These are phyloP conservation scores for Orius insidiosus DNA, from an alignment of 1,140 invertebrate genomes.

Conservation along the genomic window DNA sequence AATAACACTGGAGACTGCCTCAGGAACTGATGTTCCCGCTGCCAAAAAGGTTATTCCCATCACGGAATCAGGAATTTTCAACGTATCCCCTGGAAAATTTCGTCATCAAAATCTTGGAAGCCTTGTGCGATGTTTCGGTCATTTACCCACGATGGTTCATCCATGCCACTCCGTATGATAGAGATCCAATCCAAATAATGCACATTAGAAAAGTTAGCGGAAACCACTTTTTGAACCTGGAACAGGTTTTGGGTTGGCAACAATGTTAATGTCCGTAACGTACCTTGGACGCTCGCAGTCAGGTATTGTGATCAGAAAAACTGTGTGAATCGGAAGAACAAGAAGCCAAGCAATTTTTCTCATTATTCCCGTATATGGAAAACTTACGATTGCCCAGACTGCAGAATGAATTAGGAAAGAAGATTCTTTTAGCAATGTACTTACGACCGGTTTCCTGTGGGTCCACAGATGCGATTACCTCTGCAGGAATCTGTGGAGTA, in stretches of 20 bases:
- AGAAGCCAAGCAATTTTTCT: constrained; percentile 61
- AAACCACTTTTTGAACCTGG: too few species aligned
- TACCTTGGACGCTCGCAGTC: constrained; percentile 59
- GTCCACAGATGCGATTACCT: neutral
- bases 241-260: too few species aligned
- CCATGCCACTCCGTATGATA: constrained; percentile 51
- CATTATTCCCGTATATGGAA: constrained; percentile 33
- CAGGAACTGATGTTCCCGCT: constrained; percentile 69
- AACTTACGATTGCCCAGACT: constrained; percentile 20
- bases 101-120: neutral
- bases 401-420: constrained; percentile 21
- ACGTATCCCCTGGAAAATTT: constrained; percentile 35
- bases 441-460: neutral
- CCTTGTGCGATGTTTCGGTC: too few species aligned
- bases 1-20: constrained; percentile 63
- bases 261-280: neutral
- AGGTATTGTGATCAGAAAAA: constrained; percentile 73
- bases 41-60: constrained; percentile 74
- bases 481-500: neutral
- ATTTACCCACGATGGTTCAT: constrained; percentile 51
- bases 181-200: constrained; percentile 41
- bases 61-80: constrained; percentile 49
- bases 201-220: constrained; percentile 45
- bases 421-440: neutral
- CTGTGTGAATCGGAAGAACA: constrained; percentile 65